Conservation (phyloP, 2,113 vertebrate genomes). For the Hiodon tergisus region DNA sequence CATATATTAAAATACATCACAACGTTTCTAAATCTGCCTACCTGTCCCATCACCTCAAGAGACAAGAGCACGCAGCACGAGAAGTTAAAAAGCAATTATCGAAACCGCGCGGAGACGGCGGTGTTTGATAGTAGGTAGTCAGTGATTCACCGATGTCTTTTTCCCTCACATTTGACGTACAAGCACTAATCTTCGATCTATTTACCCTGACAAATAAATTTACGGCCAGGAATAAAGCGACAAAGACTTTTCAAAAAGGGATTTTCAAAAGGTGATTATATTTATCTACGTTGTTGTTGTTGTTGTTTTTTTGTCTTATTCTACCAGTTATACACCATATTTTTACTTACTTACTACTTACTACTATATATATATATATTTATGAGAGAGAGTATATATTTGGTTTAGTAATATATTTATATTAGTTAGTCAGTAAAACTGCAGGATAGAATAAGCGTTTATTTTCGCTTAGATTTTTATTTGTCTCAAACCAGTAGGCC, state of each 20-base stretch:
- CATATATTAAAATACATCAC: too few species aligned
- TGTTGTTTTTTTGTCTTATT: too few species aligned
- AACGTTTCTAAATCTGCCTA: neutral
- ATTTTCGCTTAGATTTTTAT: neutral
- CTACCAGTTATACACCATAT: too few species aligned
- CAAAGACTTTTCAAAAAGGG: neutral
- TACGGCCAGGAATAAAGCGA: too few species aligned
- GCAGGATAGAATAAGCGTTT: too few species aligned
- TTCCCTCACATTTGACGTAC: neutral
- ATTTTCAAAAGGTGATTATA: neutral
- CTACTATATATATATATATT: neutral
- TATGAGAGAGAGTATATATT: neutral
- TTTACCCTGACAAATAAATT: too few species aligned
- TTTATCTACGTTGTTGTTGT: too few species aligned
- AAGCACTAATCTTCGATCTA: neutral
- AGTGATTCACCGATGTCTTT: constrained; percentile 17
- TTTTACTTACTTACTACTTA: too few species aligned
- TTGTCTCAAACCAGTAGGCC: neutral
- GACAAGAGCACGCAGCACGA: neutral
- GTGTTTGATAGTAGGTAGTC: neutral
- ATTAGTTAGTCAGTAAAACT: too few species aligned
- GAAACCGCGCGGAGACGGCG: constrained; percentile 3
- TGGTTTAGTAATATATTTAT: too few species aligned
- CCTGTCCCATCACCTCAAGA: constrained; percentile 3
- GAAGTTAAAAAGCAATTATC: neutral